These are phyloP conservation scores for Trichechus manatus DNA, from an alignment of 2,113 vertebrate genomes.

Conservation along the genomic window DNA sequence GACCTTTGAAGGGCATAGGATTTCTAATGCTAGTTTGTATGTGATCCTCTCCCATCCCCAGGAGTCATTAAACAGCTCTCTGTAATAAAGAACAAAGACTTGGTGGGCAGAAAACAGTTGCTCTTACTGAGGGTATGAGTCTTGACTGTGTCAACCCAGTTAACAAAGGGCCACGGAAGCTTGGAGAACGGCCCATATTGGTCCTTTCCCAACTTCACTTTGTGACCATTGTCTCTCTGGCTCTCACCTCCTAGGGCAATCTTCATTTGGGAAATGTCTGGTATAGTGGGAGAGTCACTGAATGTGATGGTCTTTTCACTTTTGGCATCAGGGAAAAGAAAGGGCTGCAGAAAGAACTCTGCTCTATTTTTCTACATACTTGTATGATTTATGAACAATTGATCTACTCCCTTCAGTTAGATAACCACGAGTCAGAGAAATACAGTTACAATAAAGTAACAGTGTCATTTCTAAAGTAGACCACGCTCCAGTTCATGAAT, in stretches of 20 bases:
- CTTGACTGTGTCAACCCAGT: background rate
- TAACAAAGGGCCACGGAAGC: conserved; percentile 1
- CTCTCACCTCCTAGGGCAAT: background rate
- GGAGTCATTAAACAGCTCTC: background rate
- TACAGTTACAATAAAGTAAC: conserved; percentile 77
- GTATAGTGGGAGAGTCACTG: background rate
- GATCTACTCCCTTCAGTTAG: conserved; percentile 69
- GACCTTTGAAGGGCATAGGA: background rate
- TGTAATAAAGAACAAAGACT: conserved; percentile 45
- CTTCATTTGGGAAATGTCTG: conserved; percentile 39
- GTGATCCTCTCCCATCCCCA: background rate
- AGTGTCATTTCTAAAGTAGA: conserved; percentile 76
- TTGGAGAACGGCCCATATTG: background rate
- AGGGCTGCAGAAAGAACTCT: conserved; percentile 19
- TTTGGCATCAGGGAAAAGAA: background rate
- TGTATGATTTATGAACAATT: conserved; percentile 77
- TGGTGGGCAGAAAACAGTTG: background rate
- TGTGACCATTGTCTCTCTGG: background rate
- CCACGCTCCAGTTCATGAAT: conserved; percentile 58
- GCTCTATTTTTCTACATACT: conserved; percentile 66
- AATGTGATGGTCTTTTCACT: conserved; percentile 10
- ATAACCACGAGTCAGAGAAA: conserved; percentile 76
- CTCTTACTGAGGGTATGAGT: background rate
- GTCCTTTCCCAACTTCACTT: background rate
- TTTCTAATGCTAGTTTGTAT: background rate